Evolutionary conservation across 2,113 vertebrate genomes (phyloP).

Genomic region (Galemys pyrenaicus): DNA sequence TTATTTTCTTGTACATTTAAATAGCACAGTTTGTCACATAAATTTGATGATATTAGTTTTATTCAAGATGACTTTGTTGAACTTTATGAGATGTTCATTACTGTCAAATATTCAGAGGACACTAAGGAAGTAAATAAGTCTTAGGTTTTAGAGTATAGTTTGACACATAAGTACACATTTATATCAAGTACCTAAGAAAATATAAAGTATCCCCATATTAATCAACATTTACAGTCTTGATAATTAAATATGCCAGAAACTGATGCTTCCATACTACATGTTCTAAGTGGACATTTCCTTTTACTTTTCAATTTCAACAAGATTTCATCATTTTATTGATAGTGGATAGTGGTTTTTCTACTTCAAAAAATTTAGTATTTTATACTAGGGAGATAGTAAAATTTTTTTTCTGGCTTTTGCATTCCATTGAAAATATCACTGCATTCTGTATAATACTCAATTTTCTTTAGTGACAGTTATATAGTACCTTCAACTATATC

Average conservation of each 20-base stretch:
- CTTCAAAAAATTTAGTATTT: slow-evolving; percentile 10
- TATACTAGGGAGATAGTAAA: not conserved
- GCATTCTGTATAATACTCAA: not conserved
- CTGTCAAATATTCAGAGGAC: not conserved
- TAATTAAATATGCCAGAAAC: not conserved
- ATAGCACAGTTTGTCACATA: not conserved
- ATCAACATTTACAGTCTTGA: not conserved
- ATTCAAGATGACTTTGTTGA: not conserved
- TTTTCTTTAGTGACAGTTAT: slow-evolving; percentile 30
- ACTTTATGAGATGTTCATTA: slow-evolving; percentile 6
- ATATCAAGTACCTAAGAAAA: not conserved
- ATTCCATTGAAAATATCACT: slow-evolving; percentile 6
- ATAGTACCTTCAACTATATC: not conserved
- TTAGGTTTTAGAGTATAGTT: slow-evolving; percentile 4
- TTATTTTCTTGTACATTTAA: slow-evolving; percentile 41
- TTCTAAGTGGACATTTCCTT: not conserved
- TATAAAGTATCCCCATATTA: not conserved
- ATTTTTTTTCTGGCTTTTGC: not conserved
- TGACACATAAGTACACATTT: not conserved
- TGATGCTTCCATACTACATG: not conserved
- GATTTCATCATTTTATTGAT: slow-evolving; percentile 23
- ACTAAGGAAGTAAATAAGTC: not conserved
- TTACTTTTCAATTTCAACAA: not conserved
- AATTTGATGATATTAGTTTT: not conserved
- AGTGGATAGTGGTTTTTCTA: not conserved